These are phyloP conservation scores for Tachycineta bicolor DNA, from an alignment of 2,113 vertebrate species.

Conservation along the genomic window DNA sequence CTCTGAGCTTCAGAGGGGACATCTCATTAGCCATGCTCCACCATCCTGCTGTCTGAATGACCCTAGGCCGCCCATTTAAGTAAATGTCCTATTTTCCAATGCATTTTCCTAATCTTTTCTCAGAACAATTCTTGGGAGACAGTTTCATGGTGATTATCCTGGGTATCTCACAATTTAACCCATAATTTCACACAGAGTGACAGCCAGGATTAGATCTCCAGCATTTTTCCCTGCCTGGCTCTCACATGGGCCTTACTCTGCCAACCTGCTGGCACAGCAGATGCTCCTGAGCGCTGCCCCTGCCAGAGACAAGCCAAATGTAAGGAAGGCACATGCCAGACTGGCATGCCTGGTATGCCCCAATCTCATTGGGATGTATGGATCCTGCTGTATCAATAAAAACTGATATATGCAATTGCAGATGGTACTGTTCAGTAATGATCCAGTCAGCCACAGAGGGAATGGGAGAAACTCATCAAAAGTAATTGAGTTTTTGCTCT, in stretches of 20 bases:
- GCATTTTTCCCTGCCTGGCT: background rate
- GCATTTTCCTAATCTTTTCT: background rate
- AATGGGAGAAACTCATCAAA: background rate
- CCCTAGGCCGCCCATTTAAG: background rate
- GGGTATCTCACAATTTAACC: background rate
- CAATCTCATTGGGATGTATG: background rate
- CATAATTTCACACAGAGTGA: background rate
- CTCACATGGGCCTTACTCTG: accelerated
- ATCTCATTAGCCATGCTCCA: background rate
- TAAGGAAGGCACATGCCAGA: background rate
- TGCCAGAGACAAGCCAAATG: background rate
- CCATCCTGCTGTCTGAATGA: background rate
- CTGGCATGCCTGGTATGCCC: background rate
- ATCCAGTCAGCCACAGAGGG: background rate
- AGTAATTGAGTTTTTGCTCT: background rate
- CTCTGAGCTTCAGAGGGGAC: background rate
- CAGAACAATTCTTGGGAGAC: background rate
- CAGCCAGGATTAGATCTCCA: background rate
- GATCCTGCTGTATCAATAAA: background rate
- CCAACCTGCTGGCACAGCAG: background rate
- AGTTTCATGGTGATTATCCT: background rate
- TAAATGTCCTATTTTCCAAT: background rate
- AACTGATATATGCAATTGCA: background rate
- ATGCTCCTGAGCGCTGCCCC: background rate
- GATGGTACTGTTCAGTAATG: background rate